phyloP scores from a whole-genome alignment of 2,113 vertebrate genomes.

The Myodes glareolus region DNA sequence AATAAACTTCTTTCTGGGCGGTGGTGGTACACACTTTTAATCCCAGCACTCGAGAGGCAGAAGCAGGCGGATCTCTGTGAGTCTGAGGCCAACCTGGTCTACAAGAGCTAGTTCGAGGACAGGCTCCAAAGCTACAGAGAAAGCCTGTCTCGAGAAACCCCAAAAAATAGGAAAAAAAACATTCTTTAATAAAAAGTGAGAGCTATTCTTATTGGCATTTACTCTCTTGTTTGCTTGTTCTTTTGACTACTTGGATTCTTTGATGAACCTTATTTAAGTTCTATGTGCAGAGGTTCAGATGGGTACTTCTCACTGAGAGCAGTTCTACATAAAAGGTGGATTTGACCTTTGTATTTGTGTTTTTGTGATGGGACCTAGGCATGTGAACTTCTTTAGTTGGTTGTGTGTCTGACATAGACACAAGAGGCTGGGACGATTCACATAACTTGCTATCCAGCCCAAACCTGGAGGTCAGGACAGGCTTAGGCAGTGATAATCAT shows the following conservation, averaged over 20 bases:
- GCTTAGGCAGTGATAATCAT: neutral
- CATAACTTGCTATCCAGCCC: neutral
- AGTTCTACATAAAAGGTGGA: neutral
- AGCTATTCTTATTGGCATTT: neutral
- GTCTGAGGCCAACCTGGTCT: too few species aligned
- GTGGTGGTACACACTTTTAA: too few species aligned
- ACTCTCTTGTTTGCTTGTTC: neutral
- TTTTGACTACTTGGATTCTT: neutral
- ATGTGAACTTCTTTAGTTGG: neutral
- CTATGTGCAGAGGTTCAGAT: neutral
- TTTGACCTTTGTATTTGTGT: neutral
- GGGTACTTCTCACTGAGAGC: neutral
- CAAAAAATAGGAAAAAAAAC: too few species aligned
- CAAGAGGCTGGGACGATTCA: neutral
- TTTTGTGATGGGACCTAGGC: neutral
- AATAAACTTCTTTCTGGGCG: neutral
- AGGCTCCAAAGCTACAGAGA: too few species aligned
- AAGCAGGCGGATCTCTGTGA: too few species aligned
- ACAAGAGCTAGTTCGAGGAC: too few species aligned
- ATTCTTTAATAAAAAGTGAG: neutral
- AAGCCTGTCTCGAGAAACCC: too few species aligned
- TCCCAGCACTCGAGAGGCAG: too few species aligned
- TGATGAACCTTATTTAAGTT: neutral
- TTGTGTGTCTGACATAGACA: neutral
- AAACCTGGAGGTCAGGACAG: neutral